Base-by-base conservation (phyloP, 1,140 invertebrate species). In the Sinella curviseta region DNA sequence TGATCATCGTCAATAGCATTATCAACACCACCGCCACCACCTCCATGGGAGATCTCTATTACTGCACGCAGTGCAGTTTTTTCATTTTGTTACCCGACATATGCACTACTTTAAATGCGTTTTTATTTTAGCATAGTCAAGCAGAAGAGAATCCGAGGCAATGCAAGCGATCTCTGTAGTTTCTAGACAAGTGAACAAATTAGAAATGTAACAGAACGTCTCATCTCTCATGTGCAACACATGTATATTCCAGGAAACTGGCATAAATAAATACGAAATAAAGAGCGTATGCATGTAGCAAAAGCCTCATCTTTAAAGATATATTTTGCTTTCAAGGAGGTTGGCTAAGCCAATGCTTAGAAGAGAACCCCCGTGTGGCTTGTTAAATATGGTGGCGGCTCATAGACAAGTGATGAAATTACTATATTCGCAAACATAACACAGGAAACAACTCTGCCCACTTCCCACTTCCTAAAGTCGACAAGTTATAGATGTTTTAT, bases 231-330 rank as follows among this genome's bases (percentile, higher is more conserved):
- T n/a, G n/a, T n/a, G 55, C n/a, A 60, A 60, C 55, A 60, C n/a
- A 60, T 60, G 55, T 60, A 60, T 60, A 60, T 60, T 60, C 55
- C 55, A 60, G 55, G 55, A 60, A 60, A 60, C 55, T 60, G 55
- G 55, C 55, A 60, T 60, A 60, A 60, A 60, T 60, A 60, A 60
- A 60, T 60, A 60, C 55, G n/a, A 17, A 60, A 60, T 60, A 60
- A 60, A 60, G n/a, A 60, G 55, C 3, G 4, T 48, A 48, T 48
- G 17, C 39, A 48, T 17, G 17, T 48, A 48, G 17, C 39, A 48
- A 48, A 4, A 48, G 4, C 4, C 39, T 48, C 39, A n/a, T 48
- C 39, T 48, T 48, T n/a, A n/a, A n/a, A n/a, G n/a, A n/a, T n/a
- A n/a, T n/a, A n/a, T n/a, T n/a, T n/a, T n/a, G n/a, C n/a, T n/a